A percentile compares a stretch with the other conserved stretches of the same genome.
These are phyloP conservation scores for Cynopterus sphinx DNA, from an alignment of 2,797 vertebrate species.

Conservation along the genomic window DNA sequence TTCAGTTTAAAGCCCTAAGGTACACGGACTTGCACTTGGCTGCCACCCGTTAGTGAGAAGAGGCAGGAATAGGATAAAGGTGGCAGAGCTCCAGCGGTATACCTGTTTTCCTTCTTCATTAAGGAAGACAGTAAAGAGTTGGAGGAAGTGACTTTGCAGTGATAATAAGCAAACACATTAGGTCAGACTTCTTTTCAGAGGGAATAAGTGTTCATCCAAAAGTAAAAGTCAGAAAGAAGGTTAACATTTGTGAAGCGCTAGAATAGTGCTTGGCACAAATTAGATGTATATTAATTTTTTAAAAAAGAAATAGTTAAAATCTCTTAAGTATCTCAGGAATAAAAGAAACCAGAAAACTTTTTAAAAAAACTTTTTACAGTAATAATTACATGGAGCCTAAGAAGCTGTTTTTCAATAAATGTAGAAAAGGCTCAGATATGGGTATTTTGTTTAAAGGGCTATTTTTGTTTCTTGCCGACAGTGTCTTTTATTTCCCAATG, in stretches of 20 bases:
- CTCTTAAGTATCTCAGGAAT: not conserved
- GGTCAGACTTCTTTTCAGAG: not conserved
- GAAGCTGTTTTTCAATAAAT: not conserved
- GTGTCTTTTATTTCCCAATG: slow-evolving; percentile 3
- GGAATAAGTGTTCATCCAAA: not conserved
- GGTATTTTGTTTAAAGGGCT: not conserved
- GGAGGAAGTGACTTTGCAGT: not conserved
- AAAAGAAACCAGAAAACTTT: not conserved
- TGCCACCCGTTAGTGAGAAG: not conserved
- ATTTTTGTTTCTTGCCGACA: slow-evolving; percentile 2
- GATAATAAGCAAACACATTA: not conserved
- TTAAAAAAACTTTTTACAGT: not conserved
- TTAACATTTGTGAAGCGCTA: not conserved
- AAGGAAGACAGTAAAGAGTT: not conserved
- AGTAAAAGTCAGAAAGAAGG: not conserved
- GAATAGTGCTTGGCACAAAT: not conserved
- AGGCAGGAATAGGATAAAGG: not conserved
- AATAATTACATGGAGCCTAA: not conserved
- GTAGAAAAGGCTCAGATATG: not conserved
- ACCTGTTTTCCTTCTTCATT: not conserved
- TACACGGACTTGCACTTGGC: accelerated
- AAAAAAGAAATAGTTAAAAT: not conserved
- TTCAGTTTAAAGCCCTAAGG: not conserved
- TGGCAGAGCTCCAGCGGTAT: not conserved
- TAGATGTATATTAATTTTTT: not conserved